phyloP scores from a whole-genome alignment of 1,140 invertebrate species.

The Drosophila bocki region DNA sequence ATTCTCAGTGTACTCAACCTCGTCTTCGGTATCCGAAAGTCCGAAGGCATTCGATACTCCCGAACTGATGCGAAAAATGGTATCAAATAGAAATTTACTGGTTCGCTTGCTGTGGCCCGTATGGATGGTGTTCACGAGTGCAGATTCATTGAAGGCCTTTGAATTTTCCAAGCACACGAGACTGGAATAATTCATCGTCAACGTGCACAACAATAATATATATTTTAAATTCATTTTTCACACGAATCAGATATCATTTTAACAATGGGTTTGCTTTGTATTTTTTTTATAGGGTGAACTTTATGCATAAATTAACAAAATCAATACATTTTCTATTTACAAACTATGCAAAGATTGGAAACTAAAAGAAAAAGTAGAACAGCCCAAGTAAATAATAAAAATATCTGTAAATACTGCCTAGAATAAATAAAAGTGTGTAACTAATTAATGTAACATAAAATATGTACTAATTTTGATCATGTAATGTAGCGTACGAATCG shows the following conservation, averaged over 20 bases:
- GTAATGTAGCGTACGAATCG: slow-evolving; percentile 72
- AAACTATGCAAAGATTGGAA: slow-evolving; percentile 1
- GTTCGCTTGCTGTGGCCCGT: slow-evolving; percentile 76
- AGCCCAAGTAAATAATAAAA: slow-evolving; percentile 9
- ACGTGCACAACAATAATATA: slow-evolving; percentile 63
- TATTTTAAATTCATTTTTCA: slow-evolving; percentile 67
- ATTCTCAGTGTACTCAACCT: slow-evolving; percentile 82
- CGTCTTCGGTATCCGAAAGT: slow-evolving; percentile 85
- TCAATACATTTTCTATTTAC: slow-evolving; percentile 24
- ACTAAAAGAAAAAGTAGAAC: slow-evolving; percentile 21
- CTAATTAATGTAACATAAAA: slow-evolving; percentile 65
- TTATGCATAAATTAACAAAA: slow-evolving; percentile 17
- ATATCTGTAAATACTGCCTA: slow-evolving; percentile 43
- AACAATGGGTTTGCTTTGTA: slow-evolving; percentile 30
- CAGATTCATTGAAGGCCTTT: slow-evolving; percentile 45
- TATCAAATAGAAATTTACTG: slow-evolving; percentile 88
- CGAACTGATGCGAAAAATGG: slow-evolving; percentile 87
- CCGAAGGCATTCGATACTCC: slow-evolving; percentile 85
- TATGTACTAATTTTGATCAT: slow-evolving; percentile 43
- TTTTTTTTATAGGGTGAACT: slow-evolving; percentile 15
- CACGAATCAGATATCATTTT: slow-evolving; percentile 62
- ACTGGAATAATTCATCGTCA: slow-evolving; percentile 56
- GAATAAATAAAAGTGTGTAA: slow-evolving; percentile 53
- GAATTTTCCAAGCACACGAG: slow-evolving; percentile 51
- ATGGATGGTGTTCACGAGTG: slow-evolving; percentile 34